These are phyloP conservation scores for Tryphoninae sp. DNA, from an alignment of 2,888 invertebrate genomes.

Conservation along the genomic window DNA sequence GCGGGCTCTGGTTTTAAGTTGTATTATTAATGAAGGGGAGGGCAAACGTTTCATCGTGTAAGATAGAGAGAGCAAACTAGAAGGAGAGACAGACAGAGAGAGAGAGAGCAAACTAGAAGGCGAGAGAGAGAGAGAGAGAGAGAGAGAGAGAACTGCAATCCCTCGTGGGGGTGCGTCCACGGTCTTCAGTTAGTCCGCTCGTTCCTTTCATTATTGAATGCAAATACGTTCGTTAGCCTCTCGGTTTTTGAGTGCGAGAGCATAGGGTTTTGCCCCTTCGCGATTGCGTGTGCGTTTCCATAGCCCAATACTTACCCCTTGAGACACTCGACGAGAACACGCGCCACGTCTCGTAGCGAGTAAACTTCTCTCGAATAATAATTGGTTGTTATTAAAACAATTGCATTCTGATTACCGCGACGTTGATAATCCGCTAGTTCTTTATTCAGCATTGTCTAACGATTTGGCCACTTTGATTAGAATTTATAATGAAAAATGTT, in stretches of 20 bases:
- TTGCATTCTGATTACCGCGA: neutral
- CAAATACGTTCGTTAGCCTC: conserved; percentile 75
- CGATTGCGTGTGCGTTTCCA: conserved; percentile 20
- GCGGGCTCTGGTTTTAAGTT: conserved; percentile 67
- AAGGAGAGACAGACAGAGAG: no score
- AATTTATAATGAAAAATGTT: no score
- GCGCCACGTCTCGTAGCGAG: conserved; percentile 35
- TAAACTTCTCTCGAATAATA: conserved; percentile 58
- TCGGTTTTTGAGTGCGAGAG: conserved; percentile 68
- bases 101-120: neutral
- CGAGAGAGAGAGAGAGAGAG: conserved; percentile 8
- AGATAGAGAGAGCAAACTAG: conserved; percentile 44
- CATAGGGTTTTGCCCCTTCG: conserved; percentile 45
- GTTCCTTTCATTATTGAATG: conserved; percentile 74
- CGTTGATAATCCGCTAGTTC: neutral
- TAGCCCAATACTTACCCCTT: conserved; percentile 18
- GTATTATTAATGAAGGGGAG: conserved; percentile 70
- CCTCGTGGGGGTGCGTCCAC: conserved; percentile 28
- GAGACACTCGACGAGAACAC: conserved; percentile 38
- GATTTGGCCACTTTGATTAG: no score
- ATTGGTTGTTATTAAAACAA: conserved; percentile 11
- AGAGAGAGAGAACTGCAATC: neutral
- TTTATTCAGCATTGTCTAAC: neutral
- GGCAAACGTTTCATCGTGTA: no score
- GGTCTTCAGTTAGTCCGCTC: conserved; percentile 29